These are phyloP conservation scores for Kobus ellipsiprymnus DNA, from an alignment of 2,113 vertebrate species.

Conservation along the genomic window DNA sequence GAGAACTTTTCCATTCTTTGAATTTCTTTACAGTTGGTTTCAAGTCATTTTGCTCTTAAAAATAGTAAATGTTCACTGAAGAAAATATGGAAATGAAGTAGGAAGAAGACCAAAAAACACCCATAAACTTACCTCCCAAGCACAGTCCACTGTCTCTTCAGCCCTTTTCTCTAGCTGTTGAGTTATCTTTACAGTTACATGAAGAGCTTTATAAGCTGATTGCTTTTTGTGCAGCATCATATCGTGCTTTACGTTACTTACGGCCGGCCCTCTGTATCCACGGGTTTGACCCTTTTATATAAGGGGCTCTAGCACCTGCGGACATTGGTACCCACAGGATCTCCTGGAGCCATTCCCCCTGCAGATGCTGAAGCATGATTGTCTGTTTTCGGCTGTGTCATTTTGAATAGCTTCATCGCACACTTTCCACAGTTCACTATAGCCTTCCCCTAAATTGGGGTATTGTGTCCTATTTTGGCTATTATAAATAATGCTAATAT, in stretches of 20 bases:
- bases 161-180: neutral
- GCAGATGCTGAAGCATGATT: neutral
- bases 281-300: neutral
- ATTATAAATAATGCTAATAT: neutral
- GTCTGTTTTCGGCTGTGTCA: neutral
- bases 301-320: neutral
- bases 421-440: neutral
- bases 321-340: too few relatives aligned
- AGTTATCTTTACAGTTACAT: neutral
- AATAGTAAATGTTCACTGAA: neutral
- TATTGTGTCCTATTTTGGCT: neutral
- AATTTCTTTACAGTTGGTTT: neutral
- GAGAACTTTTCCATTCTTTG: neutral
- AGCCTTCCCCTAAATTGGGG: neutral
- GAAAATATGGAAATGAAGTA: neutral
- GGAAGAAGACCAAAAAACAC: neutral
- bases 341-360: neutral
- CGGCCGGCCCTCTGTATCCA: fast-evolving
- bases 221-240: neutral
- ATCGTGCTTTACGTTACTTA: neutral
- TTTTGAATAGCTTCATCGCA: neutral
- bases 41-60: neutral
- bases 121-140: neutral
- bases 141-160: neutral
- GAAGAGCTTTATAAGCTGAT: neutral